A percentile compares a stretch with the other conserved stretches of the same genome.
Evolutionary conservation across 2,888 invertebrate genomes (phyloP).

Genomic region (Xylota segnis): DNA sequence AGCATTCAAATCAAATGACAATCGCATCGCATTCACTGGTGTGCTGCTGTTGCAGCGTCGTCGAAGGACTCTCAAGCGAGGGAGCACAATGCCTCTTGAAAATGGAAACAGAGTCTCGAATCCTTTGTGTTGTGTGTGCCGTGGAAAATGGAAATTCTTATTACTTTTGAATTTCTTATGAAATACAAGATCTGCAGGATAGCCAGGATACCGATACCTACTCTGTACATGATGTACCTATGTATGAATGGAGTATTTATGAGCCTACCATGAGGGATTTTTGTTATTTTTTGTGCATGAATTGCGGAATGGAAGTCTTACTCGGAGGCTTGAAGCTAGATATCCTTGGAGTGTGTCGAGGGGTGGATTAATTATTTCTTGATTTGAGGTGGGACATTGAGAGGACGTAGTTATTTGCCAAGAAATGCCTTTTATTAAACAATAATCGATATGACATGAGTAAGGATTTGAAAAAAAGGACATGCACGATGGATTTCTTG

Average conservation of each 20-base stretch:
- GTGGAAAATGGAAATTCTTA: conserved; percentile 34
- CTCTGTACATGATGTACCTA: too few relatives aligned
- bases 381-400: not conserved
- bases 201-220: conserved; percentile 15
- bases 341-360: not conserved
- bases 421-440: too few relatives aligned
- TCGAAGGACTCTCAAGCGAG: conserved; percentile 50
- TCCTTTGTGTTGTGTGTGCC: conserved; percentile 51
- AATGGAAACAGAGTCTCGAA: conserved; percentile 55
- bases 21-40: conserved; percentile 60
- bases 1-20: conserved; percentile 73
- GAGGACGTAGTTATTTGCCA: too few relatives aligned
- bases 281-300: not conserved
- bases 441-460: too few relatives aligned
- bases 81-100: conserved; percentile 61
- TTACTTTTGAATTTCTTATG: conserved; percentile 63
- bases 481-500: too few relatives aligned
- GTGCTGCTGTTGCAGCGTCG: conserved; percentile 1
- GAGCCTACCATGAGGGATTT: not conserved
- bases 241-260: not conserved
- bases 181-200: conserved; percentile 44
- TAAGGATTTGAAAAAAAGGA: too few relatives aligned
- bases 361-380: conserved; percentile 15
- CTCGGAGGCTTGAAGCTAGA: not conserved
- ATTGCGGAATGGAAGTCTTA: not conserved